Evolutionary conservation across 2,888 invertebrate species (phyloP).

Genomic region (Cremastinae sp.): DNA sequence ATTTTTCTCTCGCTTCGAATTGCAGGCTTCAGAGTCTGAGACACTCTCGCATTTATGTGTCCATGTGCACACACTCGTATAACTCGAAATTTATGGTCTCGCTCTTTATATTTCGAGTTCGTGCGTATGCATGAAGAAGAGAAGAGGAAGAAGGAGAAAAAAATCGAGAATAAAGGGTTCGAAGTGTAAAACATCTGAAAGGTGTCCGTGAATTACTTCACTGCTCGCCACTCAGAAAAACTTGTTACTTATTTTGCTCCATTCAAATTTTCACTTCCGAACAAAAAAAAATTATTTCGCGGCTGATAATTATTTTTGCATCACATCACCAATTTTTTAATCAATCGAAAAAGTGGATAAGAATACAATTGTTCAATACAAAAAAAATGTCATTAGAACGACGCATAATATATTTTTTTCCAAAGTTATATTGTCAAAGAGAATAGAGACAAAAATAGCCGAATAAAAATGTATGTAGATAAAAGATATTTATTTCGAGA

Average conservation of each 20-base stretch:
- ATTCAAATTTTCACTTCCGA: background rate
- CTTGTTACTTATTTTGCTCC: conserved; percentile 15
- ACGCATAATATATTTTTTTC: too few relatives aligned
- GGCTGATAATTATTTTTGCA: too few relatives aligned
- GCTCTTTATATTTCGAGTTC: conserved; percentile 4
- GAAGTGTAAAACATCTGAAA: conserved; percentile 25
- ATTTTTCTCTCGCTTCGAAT: conserved; percentile 53
- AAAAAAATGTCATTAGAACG: too few relatives aligned
- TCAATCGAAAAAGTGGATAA: too few relatives aligned
- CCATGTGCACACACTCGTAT: conserved; percentile 41
- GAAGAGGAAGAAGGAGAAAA: conserved; percentile 20
- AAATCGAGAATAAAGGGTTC: background rate
- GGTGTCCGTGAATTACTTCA: conserved; percentile 1
- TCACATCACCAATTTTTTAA: too few relatives aligned
- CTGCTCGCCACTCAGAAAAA: conserved; percentile 3
- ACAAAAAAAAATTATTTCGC: background rate
- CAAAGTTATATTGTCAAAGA: background rate
- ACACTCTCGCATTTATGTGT: conserved; percentile 6
- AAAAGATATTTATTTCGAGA: conserved; percentile 8
- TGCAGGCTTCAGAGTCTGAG: conserved; percentile 43
- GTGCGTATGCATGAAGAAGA: conserved; percentile 18
- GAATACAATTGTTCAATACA: too few relatives aligned
- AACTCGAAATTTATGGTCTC: conserved; percentile 62
- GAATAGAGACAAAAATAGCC: conserved; percentile 8
- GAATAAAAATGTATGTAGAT: background rate